These are phyloP conservation scores for Sylvilagus bachmani DNA, from an alignment of 2,113 vertebrate species.

Conservation along the genomic window DNA sequence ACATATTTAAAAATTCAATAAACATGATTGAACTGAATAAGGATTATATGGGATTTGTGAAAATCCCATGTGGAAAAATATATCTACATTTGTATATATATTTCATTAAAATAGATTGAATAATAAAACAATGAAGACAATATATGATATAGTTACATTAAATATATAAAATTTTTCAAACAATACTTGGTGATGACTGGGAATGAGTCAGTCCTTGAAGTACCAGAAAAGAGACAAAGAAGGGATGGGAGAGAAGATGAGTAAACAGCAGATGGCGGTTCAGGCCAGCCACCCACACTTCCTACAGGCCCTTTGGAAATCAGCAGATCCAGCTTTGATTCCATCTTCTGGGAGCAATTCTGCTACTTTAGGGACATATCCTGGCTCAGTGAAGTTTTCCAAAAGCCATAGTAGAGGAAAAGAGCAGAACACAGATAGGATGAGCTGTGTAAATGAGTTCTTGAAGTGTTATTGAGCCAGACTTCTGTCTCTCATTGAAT, in stretches of 20 bases:
- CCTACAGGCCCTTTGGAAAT: constrained; percentile 27
- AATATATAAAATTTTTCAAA: neutral
- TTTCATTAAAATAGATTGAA: neutral
- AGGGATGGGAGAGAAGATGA: neutral
- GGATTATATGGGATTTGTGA: neutral
- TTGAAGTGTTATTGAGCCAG: neutral
- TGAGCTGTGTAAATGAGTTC: neutral
- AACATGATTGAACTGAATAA: neutral
- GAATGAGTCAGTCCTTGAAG: constrained; percentile 56
- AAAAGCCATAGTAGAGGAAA: neutral
- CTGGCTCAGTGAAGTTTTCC: neutral
- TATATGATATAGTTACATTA: neutral
- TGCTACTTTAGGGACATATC: neutral
- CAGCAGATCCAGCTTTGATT: neutral
- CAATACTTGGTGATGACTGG: neutral
- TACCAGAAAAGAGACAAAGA: constrained; percentile 34
- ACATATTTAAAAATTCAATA: constrained; percentile 23
- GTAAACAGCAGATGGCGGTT: constrained; percentile 66
- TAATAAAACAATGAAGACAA: neutral
- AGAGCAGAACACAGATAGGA: neutral
- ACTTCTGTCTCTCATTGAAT: neutral
- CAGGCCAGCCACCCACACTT: constrained; percentile 24
- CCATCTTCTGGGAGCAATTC: neutral
- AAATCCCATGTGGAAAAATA: neutral
- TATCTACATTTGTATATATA: neutral